Percentiles rank a stretch among this genome's conserved stretches.
Evolutionary conservation across 2,797 vertebrate genomes (phyloP).

Genomic region (Orestias chungarensis): DNA sequence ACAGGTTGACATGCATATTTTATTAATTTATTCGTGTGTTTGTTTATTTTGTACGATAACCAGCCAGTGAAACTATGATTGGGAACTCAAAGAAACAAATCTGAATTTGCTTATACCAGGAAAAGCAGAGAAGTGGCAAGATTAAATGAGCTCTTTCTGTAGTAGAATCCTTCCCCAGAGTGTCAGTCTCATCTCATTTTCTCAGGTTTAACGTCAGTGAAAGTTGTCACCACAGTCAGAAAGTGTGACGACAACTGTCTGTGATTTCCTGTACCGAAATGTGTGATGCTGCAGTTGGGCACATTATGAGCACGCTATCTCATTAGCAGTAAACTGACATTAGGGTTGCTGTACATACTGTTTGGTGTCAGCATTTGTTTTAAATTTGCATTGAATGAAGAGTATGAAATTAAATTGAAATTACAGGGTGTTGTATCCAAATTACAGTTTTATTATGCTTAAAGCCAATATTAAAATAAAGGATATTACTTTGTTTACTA

Average conservation of each 20-base stretch:
- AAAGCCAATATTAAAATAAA: not conserved
- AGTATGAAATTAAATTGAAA: not conserved
- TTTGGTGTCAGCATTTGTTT: not conserved
- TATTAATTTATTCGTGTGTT: not conserved
- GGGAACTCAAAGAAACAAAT: not conserved
- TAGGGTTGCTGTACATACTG: not conserved
- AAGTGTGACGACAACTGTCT: constrained; percentile 69
- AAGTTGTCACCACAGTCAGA: constrained; percentile 59
- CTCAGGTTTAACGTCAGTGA: constrained; percentile 51
- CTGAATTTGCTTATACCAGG: not conserved
- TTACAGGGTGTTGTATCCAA: not conserved
- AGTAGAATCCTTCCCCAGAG: constrained; percentile 32
- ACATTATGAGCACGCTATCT: constrained; percentile 39
- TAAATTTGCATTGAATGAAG: not conserved
- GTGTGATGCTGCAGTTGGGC: constrained; percentile 47
- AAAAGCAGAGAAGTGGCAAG: not conserved
- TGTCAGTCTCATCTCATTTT: constrained; percentile 48
- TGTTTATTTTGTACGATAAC: not conserved
- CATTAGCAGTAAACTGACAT: constrained; percentile 24
- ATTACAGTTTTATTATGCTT: not conserved
- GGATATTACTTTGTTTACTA: too few species aligned
- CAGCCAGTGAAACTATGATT: not conserved
- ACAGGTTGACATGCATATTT: not conserved
- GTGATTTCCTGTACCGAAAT: constrained; percentile 56
- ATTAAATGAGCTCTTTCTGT: constrained; percentile 21